Evolutionary conservation across 2,113 vertebrate species (phyloP).

Genomic region (Cinclus mexicanus): DNA sequence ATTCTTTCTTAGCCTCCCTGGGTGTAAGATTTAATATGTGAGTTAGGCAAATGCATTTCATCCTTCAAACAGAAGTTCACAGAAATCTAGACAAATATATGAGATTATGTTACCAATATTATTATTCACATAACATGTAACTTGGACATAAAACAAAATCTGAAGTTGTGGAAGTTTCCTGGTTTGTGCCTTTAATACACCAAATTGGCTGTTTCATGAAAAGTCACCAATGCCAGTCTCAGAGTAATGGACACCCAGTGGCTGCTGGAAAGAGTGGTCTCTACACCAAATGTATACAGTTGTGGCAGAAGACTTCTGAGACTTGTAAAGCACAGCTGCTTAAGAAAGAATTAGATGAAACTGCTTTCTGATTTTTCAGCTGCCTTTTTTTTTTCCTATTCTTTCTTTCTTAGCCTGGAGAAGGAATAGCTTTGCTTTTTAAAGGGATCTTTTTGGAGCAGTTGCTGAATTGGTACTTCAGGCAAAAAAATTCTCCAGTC

Average conservation of each 20-base stretch:
- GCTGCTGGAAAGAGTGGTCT: neutral
- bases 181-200: neutral
- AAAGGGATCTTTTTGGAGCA: neutral
- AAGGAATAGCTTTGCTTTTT: neutral
- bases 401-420: neutral
- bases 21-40: neutral
- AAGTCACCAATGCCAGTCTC: neutral
- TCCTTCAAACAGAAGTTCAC: neutral
- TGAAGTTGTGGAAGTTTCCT: neutral
- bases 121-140: neutral
- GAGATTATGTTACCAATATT: neutral
- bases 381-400: neutral
- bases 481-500: neutral
- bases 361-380: neutral
- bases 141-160: neutral
- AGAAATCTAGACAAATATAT: neutral
- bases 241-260: neutral
- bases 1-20: neutral
- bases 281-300: too few species aligned
- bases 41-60: neutral
- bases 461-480: neutral
- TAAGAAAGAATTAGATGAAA: neutral
- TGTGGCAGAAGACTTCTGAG: neutral
- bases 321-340: neutral
- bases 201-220: neutral